Conservation (phyloP, 2,888 invertebrate genomes). For the Scaptomyza parva region DNA sequence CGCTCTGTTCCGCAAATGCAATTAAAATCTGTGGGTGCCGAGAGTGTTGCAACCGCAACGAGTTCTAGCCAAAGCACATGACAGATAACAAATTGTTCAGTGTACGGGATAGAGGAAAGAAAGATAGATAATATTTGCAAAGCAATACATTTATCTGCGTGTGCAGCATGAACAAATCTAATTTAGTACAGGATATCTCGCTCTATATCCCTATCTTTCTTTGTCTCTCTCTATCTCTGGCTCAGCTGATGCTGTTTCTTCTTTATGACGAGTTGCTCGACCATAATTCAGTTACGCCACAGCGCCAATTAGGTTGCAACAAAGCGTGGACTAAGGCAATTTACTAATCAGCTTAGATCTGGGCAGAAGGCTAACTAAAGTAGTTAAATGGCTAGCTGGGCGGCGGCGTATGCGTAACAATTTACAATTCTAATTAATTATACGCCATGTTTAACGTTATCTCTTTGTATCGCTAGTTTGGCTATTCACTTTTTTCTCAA, state of each 20-base stretch:
- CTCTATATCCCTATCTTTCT: too few relatives aligned
- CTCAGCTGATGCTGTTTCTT: constrained; percentile 11
- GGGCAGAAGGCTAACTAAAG: constrained; percentile 14
- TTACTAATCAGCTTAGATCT: constrained; percentile 47
- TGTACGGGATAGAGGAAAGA: background rate
- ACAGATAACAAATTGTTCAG: constrained; percentile 69
- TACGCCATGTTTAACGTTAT: constrained; percentile 28
- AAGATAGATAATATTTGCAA: constrained; percentile 27
- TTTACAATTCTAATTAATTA: constrained; percentile 43
- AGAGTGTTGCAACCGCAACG: constrained; percentile 40
- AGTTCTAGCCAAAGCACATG: constrained; percentile 37
- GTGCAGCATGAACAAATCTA: constrained; percentile 38
- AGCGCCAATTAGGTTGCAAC: constrained; percentile 31
- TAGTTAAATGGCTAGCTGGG: constrained; percentile 21
- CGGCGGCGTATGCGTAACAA: constrained; percentile 43
- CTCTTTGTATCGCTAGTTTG: background rate
- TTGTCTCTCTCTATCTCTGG: constrained; percentile 7
- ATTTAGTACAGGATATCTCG: constrained; percentile 27
- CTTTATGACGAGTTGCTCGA: constrained; percentile 20
- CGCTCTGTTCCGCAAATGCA: constrained; percentile 59
- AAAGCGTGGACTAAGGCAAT: constrained; percentile 16
- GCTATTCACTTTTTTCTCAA: background rate
- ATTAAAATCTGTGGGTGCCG: constrained; percentile 63
- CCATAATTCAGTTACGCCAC: constrained; percentile 13
- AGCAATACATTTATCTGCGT: constrained; percentile 41